Evolutionary conservation across 2,113 vertebrate genomes (phyloP).

Genomic region (Apistogramma diplotaenia): DNA sequence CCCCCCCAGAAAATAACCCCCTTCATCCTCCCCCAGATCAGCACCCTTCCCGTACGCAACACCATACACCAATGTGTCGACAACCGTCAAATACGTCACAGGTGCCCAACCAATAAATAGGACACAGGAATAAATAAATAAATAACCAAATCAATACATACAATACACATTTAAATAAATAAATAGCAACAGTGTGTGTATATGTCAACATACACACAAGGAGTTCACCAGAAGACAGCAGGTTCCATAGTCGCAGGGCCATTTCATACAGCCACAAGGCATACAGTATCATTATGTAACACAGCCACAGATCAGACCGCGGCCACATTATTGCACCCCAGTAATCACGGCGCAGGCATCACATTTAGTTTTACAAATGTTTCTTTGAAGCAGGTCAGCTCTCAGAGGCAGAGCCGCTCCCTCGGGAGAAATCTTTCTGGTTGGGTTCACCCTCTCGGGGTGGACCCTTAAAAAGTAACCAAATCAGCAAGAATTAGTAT

Average conservation of each 20-base stretch:
- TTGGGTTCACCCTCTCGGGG: not conserved
- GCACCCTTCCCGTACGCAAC: not conserved
- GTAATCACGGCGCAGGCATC: not conserved
- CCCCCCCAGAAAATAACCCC: not conserved
- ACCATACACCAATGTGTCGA: constrained; percentile 31
- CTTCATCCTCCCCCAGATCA: not conserved
- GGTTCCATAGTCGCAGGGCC: constrained; percentile 32
- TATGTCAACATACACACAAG: constrained; percentile 25
- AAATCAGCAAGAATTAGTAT: fast-evolving
- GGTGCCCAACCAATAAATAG: constrained; percentile 45
- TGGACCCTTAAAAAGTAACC: not conserved
- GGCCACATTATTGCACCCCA: not conserved
- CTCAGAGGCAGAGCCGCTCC: not conserved
- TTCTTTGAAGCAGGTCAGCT: not conserved
- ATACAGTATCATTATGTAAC: constrained; percentile 14
- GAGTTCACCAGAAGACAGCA: constrained; percentile 43
- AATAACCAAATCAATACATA: constrained; percentile 41
- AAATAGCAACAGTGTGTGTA: constrained; percentile 30
- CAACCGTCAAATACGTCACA: constrained; percentile 31
- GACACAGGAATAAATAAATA: constrained; percentile 58
- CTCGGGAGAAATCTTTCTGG: not conserved
- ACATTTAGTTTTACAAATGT: not conserved
- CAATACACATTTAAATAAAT: constrained; percentile 37
- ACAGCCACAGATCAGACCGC: constrained; percentile 35
- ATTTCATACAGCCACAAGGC: constrained; percentile 55